A percentile compares a stretch with the other conserved stretches of the same genome.
phyloP scores from a whole-genome alignment of 1,140 invertebrate genomes.

The Papilio xuthus region DNA sequence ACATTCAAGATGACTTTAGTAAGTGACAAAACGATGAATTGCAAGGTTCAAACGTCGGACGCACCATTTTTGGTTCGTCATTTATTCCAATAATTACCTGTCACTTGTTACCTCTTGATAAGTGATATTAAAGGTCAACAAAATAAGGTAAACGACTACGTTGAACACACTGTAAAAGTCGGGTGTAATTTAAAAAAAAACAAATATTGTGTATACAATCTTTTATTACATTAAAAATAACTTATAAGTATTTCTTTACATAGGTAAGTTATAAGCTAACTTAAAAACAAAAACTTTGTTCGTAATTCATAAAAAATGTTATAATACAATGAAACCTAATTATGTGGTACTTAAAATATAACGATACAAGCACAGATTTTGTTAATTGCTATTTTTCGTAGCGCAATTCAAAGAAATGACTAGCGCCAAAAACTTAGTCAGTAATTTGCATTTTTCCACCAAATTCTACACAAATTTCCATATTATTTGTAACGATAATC shows the following conservation, averaged over 20 bases:
- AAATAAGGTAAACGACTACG: not conserved
- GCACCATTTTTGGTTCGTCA: not conserved
- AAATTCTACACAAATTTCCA: not conserved
- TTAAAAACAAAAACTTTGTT: constrained; percentile 67
- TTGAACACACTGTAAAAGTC: not conserved
- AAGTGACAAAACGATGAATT: not conserved
- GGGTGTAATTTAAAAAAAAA: constrained; percentile 38
- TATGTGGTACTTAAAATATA: constrained; percentile 13
- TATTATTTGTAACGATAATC: not conserved
- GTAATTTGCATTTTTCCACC: not conserved
- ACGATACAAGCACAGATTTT: constrained; percentile 7
- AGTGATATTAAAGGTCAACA: not conserved
- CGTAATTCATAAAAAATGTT: constrained; percentile 58
- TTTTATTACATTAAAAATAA: constrained; percentile 75
- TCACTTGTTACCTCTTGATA: not conserved
- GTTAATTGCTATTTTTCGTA: constrained; percentile 14
- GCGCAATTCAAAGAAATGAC: constrained; percentile 23
- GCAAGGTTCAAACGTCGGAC: not conserved
- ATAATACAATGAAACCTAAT: constrained; percentile 51
- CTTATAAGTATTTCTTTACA: constrained; percentile 59
- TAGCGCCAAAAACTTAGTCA: constrained; percentile 16
- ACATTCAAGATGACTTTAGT: not conserved
- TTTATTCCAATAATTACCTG: not conserved
- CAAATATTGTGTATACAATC: constrained; percentile 45
- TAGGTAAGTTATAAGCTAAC: constrained; percentile 49